Conservation (phyloP, 2,888 invertebrate species). For the Tinea trinotella region DNA sequence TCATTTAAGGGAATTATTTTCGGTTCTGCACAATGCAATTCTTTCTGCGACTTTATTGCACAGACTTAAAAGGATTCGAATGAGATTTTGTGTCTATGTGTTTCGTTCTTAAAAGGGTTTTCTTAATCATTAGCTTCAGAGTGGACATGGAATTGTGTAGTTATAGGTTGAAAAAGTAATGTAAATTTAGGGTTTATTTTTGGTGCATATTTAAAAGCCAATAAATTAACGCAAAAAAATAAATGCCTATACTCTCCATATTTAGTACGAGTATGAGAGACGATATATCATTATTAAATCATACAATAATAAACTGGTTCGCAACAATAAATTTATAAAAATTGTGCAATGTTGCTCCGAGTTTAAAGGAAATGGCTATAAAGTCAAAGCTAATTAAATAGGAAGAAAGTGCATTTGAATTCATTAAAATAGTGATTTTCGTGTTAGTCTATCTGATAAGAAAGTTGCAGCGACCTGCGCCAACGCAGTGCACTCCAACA, state of each 20-base stretch:
- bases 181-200: neutral
- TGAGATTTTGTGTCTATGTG: constrained; percentile 5
- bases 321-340: too few species aligned
- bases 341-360: neutral
- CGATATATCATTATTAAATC: too few species aligned
- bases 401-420: constrained; percentile 28
- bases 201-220: too few species aligned
- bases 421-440: constrained; percentile 63
- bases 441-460: constrained; percentile 63
- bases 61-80: constrained; percentile 2
- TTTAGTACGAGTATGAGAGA: too few species aligned
- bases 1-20: constrained; percentile 3
- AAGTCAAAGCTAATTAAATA: constrained; percentile 52
- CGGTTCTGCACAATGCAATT: constrained; percentile 7
- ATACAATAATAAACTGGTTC: too few species aligned
- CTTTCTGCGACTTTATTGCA: constrained; percentile 13
- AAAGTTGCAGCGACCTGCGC: constrained; percentile 20
- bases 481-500: constrained; percentile 27
- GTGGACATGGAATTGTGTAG: neutral
- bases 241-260: too few species aligned
- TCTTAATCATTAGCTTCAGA: constrained; percentile 1
- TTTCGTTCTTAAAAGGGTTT: constrained; percentile 14
- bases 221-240: too few species aligned
- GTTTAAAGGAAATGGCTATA: constrained; percentile 8
- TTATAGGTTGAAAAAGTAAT: neutral